A percentile compares a stretch with the other conserved stretches of the same genome.
Conservation (phyloP, 2,888 invertebrate genomes). For the Ectobius pallidus region DNA sequence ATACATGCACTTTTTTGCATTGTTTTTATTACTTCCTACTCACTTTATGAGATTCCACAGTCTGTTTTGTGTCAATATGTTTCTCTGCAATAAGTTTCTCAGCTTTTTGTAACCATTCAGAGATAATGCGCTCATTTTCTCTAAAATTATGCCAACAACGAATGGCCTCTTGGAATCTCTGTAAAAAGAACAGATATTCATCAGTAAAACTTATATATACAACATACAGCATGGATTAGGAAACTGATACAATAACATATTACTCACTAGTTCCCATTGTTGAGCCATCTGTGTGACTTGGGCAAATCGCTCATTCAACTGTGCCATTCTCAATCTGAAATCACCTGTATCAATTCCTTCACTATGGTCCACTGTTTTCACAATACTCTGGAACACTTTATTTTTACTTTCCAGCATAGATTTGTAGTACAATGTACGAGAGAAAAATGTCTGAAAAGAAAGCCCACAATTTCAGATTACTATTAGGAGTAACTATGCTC, state of each 20-base stretch:
- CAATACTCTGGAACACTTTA: constrained; percentile 87
- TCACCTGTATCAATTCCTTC: constrained; percentile 77
- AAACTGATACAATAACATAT: too few species aligned
- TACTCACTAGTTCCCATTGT: constrained; percentile 68
- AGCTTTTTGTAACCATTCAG: constrained; percentile 87
- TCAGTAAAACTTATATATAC: background rate
- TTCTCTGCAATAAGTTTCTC: constrained; percentile 81
- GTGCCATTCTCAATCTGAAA: constrained; percentile 69
- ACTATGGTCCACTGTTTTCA: constrained; percentile 76
- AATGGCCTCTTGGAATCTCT: constrained; percentile 75
- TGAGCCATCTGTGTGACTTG: constrained; percentile 77
- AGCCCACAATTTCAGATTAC: too few species aligned
- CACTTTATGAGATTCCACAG: constrained; percentile 79
- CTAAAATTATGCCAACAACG: constrained; percentile 86
- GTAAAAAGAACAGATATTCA: constrained; percentile 34
- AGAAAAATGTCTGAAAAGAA: constrained; percentile 70
- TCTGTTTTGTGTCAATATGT: constrained; percentile 78
- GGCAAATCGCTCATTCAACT: constrained; percentile 83
- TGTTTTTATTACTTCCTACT: too few species aligned
- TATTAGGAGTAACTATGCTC: too few species aligned
- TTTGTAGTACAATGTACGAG: constrained; percentile 87
- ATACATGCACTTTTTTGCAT: too few species aligned
- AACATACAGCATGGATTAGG: background rate
- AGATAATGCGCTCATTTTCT: constrained; percentile 76
- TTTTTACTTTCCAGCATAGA: constrained; percentile 95